Base-by-base conservation (phyloP, 2,888 invertebrate genomes). In the Byasa hedistus region DNA sequence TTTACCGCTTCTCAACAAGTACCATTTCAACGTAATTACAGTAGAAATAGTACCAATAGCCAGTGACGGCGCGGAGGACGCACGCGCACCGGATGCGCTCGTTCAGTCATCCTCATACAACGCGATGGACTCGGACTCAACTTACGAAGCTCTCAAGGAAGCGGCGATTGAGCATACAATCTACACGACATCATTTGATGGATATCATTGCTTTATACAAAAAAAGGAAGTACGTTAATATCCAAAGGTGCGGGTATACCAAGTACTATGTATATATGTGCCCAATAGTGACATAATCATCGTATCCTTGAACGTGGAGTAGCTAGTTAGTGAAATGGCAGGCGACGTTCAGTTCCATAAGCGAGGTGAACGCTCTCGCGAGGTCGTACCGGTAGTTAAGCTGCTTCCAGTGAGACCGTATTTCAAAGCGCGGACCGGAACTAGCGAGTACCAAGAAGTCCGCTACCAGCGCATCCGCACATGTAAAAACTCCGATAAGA, bases 301-400 rank as follows among this genome's bases (percentile, higher is more conserved):
- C 74, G 75, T 77, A 86, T 83, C 87, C 86, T 88, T 88, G 88
- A 86, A 84, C 83, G 78, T 81, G 76, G 77, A 81, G 80, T 80
- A 77, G 55, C 76, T 78, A 78, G 55, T 76, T 78, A 78, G 78
- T 76, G 78, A 74, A 75, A 22, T 22, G 56, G 57, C 51, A 51
- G 32, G 27, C 57, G 72, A 73, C 77, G 76, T 76, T 71, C 65
- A 71, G 73, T 75, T 79, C 78, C 82, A 83, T 84, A 84, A 79
- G 83, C 83, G 84, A 87, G 90, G 89, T 90, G 83, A 91, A 90
- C 79, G 89, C 76, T 86, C 90, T 71, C 70, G 79, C 89, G 90
- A 90, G 89, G 90, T 83, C 87, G 84, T 74, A 76, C 73, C 76
- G 76, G 68, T 61, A 56, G 67, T 69, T 69, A 57, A 52, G 64